These are phyloP conservation scores for Engraulis encrasicolus DNA, from an alignment of 2,113 vertebrate genomes.

Conservation along the genomic window DNA sequence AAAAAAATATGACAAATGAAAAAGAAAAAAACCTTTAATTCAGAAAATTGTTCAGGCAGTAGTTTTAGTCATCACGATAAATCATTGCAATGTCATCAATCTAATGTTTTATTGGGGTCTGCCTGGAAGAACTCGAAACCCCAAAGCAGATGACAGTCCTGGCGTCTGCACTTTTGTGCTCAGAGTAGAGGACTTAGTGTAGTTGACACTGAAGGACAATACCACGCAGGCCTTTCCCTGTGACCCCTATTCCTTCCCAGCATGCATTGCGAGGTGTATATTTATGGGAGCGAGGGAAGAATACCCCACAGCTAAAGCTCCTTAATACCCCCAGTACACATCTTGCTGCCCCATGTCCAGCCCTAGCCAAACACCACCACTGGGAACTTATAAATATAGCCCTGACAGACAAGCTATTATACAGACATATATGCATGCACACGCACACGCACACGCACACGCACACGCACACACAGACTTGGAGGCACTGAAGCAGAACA, in stretches of 20 bases:
- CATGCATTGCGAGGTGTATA: slow-evolving; percentile 54
- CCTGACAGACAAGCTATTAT: neutral
- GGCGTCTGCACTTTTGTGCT: neutral
- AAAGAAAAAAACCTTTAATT: too few species aligned
- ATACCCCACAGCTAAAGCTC: too few species aligned
- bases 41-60: too few species aligned
- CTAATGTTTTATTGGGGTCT: too few species aligned
- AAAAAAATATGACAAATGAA: too few species aligned
- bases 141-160: neutral
- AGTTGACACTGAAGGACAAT: slow-evolving; percentile 50
- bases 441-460: neutral
- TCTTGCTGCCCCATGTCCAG: neutral
- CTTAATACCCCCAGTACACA: slow-evolving; percentile 50
- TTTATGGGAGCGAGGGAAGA: slow-evolving; percentile 49
- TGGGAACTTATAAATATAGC: slow-evolving; percentile 28
- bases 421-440: neutral
- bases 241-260: slow-evolving; percentile 40
- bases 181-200: neutral
- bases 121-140: neutral
- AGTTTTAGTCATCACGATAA: too few species aligned
- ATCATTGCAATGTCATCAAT: too few species aligned
- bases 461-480: neutral
- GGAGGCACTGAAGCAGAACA: neutral
- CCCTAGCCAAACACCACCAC: neutral
- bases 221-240: neutral